Evolutionary conservation across 2,113 vertebrate genomes (phyloP).

Genomic region (Epinephelus fuscoguttatus): DNA sequence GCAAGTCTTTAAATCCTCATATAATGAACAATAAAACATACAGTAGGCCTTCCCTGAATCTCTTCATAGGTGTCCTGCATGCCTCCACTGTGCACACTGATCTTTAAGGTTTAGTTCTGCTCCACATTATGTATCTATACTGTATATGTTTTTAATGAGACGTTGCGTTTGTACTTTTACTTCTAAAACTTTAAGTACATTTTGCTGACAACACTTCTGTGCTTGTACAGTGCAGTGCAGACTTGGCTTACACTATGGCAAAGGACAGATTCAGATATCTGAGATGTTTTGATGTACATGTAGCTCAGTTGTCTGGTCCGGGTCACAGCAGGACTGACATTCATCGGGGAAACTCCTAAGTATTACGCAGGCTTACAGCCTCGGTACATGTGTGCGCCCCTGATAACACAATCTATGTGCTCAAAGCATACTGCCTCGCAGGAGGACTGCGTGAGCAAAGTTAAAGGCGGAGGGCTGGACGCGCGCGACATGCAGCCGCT

Average conservation of each 20-base stretch:
- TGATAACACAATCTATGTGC: constrained; percentile 83
- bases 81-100: neutral
- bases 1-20: neutral
- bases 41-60: neutral
- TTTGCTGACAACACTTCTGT: neutral
- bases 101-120: neutral
- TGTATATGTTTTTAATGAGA: neutral
- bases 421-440: constrained; percentile 16
- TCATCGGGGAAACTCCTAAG: constrained; percentile 43
- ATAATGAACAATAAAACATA: neutral
- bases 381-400: constrained; percentile 58
- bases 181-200: no score
- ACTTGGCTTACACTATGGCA: no score
- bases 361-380: constrained; percentile 49
- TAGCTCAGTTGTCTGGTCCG: neutral
- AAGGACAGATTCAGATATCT: constrained; percentile 25
- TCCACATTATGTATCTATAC: neutral
- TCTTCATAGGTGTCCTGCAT: neutral
- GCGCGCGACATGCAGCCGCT: neutral
- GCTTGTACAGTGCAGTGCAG: neutral
- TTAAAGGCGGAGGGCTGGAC: neutral
- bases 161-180: neutral
- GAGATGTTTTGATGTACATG: constrained; percentile 1
- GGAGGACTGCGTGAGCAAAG: neutral
- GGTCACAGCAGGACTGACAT: constrained; percentile 1